Evolutionary conservation across 2,888 invertebrate species (phyloP).

Genomic region (Oxystoma pomonae): DNA sequence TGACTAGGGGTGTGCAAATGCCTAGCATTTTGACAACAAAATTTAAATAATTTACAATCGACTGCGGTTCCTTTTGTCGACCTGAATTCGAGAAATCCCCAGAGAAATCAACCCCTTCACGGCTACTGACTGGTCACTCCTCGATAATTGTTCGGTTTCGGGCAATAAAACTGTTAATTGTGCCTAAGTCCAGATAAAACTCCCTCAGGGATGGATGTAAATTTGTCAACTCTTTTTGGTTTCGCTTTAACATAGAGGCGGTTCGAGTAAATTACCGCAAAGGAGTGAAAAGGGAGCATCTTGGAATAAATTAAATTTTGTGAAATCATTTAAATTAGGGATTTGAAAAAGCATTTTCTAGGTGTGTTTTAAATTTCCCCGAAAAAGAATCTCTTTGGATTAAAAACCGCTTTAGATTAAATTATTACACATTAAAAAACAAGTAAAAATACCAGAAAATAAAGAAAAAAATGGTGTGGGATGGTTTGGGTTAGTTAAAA

Average conservation of each 20-base stretch:
- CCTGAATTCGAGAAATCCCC: not conserved
- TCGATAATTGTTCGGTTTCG: constrained; percentile 40
- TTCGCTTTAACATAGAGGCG: constrained; percentile 4
- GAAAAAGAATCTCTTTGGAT: no score
- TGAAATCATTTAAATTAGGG: no score
- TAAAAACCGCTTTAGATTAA: no score
- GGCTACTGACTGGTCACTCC: constrained; percentile 40
- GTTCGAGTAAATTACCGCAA: constrained; percentile 17
- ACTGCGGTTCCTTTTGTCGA: not conserved
- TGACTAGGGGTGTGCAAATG: no score
- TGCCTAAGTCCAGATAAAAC: constrained; percentile 33
- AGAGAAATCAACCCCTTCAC: constrained; percentile 11
- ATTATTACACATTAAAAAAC: no score
- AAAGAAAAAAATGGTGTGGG: no score
- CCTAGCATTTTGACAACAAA: not conserved
- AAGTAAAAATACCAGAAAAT: no score
- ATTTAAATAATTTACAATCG: not conserved
- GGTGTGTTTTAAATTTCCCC: no score
- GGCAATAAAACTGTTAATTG: constrained; percentile 41
- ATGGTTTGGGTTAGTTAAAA: no score
- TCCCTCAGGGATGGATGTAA: constrained; percentile 32
- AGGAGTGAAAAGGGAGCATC: no score
- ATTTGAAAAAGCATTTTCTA: no score
- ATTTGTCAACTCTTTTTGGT: constrained; percentile 38
- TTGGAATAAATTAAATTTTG: no score